Evolutionary conservation across 2,888 invertebrate genomes (phyloP).

Genomic region (Malthinus flaveolus): DNA sequence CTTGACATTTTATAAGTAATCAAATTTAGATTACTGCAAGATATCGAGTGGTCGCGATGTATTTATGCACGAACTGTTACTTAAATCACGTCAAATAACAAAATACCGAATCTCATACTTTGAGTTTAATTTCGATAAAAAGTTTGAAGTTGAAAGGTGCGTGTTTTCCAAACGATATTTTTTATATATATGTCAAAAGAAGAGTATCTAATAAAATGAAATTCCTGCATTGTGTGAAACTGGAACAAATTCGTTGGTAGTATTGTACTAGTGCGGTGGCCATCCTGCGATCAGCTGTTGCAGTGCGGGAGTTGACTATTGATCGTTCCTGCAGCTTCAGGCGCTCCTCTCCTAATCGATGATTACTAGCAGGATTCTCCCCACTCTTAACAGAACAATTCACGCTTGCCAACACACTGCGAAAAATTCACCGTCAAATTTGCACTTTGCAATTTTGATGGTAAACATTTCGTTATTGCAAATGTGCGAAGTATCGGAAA

Average conservation of each 20-base stretch:
- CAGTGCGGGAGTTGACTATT: conserved; percentile 52
- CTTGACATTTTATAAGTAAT: no score
- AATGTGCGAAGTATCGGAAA: no score
- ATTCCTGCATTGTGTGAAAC: no score
- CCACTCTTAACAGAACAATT: conserved; percentile 18
- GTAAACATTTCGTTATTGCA: not conserved
- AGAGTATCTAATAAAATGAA: not conserved
- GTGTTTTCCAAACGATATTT: no score
- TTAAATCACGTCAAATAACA: no score
- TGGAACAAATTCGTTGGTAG: conserved; percentile 9
- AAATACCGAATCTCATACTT: no score
- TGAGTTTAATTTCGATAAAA: no score
- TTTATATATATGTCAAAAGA: not conserved
- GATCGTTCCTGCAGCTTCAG: conserved; percentile 45
- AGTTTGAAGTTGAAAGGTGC: no score
- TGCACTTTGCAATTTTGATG: conserved; percentile 9
- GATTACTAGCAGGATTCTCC: conserved; percentile 41
- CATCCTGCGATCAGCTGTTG: conserved; percentile 51
- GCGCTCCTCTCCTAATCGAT: conserved; percentile 48
- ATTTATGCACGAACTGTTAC: no score
- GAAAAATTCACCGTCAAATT: conserved; percentile 21
- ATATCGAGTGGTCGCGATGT: no score
- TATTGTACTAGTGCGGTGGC: conserved; percentile 22
- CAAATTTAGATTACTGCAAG: no score
- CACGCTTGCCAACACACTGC: conserved; percentile 22